phyloP scores from a whole-genome alignment of 2,888 invertebrate species.

The Uloborus plumipes region DNA sequence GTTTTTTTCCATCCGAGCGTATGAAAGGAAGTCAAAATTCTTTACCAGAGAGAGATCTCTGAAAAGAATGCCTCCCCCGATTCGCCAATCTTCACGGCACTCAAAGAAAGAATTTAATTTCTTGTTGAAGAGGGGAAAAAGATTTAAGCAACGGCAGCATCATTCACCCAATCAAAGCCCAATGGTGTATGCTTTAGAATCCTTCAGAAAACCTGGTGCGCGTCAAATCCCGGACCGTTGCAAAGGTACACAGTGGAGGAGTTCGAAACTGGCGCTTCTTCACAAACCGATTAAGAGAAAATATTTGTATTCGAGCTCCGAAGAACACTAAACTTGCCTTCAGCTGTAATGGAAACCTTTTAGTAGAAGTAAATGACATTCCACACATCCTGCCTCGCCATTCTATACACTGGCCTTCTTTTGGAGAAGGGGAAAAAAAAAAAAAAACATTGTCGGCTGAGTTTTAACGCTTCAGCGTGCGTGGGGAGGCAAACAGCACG shows the following conservation, averaged over 20 bases:
- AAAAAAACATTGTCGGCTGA: constrained; percentile 50
- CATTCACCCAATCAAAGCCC: constrained; percentile 63
- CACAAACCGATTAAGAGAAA: constrained; percentile 62
- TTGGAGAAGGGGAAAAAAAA: background rate
- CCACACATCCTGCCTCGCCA: constrained; percentile 15
- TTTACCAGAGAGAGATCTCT: constrained; percentile 40
- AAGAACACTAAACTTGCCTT: constrained; percentile 63
- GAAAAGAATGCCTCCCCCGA: constrained; percentile 18
- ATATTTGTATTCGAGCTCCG: constrained; percentile 62
- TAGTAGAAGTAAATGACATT: constrained; percentile 64
- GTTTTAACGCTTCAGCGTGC: constrained; percentile 40
- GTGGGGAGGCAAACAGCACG: constrained; percentile 39
- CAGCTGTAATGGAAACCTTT: constrained; percentile 64
- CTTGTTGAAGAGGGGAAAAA: constrained; percentile 40
- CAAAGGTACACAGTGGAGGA: constrained; percentile 27
- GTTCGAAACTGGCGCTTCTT: constrained; percentile 27
- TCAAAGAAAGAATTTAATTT: constrained; percentile 54
- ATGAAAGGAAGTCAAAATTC: constrained; percentile 50
- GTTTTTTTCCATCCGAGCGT: background rate
- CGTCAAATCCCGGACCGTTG: constrained; percentile 4
- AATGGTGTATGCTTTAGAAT: constrained; percentile 58
- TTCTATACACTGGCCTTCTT: background rate
- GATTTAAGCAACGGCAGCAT: constrained; percentile 55
- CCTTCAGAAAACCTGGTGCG: constrained; percentile 17
- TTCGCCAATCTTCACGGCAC: background rate